phyloP scores from a whole-genome alignment of 2,888 invertebrate species.

The Noctua comes region DNA sequence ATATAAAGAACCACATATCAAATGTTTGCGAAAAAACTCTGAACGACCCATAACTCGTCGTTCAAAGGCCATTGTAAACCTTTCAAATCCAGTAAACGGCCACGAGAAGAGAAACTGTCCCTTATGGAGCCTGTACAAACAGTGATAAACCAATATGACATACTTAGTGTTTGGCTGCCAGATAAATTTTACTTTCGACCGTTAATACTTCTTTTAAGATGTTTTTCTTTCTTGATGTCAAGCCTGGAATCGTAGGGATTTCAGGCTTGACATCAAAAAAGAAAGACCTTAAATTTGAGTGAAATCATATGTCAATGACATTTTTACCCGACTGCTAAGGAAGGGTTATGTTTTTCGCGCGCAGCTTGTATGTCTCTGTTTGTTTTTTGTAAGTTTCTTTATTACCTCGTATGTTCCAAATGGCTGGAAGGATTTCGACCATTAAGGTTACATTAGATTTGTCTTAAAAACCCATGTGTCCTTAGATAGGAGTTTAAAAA shows the following conservation, averaged over 20 bases:
- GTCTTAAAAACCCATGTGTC: too few relatives aligned
- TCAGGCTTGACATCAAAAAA: too few relatives aligned
- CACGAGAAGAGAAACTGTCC: constrained; percentile 67
- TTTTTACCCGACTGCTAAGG: too few relatives aligned
- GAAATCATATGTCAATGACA: too few relatives aligned
- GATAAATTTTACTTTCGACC: constrained; percentile 68
- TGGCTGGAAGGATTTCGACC: too few relatives aligned
- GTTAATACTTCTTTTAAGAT: constrained; percentile 61
- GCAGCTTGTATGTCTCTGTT: too few relatives aligned
- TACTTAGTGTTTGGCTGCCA: constrained; percentile 66
- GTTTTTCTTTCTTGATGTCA: constrained; percentile 47
- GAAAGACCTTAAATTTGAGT: too few relatives aligned
- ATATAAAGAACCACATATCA: constrained; percentile 29
- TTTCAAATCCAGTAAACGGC: constrained; percentile 70
- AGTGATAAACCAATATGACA: constrained; percentile 78
- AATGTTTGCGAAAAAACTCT: constrained; percentile 44
- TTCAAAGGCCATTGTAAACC: constrained; percentile 64
- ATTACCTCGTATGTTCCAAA: too few relatives aligned
- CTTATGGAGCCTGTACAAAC: constrained; percentile 79
- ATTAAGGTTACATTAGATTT: too few relatives aligned
- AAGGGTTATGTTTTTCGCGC: too few relatives aligned
- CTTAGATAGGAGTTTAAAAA: too few relatives aligned
- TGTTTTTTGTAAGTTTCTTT: too few relatives aligned
- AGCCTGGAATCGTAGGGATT: not conserved
- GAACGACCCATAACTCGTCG: constrained; percentile 39